Percentiles rank a stretch among this genome's conserved stretches.
These are phyloP conservation scores for Caenorhabditis doughertyi DNA, from an alignment of 2,888 invertebrate genomes.

Conservation along the genomic window DNA sequence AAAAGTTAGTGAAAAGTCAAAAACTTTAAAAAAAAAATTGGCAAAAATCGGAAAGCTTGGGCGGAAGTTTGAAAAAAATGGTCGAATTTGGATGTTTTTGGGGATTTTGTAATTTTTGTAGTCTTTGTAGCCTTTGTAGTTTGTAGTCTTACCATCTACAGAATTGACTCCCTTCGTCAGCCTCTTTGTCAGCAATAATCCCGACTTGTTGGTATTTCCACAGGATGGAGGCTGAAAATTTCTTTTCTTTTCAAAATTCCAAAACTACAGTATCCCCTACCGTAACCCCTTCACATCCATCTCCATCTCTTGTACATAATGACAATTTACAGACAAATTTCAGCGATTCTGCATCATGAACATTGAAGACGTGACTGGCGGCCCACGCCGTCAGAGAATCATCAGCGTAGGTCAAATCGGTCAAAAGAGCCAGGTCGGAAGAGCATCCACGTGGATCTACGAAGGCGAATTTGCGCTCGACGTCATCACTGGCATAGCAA, in stretches of 20 bases:
- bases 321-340: constrained; percentile 72
- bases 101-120: no score
- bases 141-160: constrained; percentile 39
- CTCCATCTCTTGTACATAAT: constrained; percentile 79
- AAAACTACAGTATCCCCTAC: constrained; percentile 64
- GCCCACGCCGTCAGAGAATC: constrained; percentile 78
- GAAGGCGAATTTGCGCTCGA: constrained; percentile 73
- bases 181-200: constrained; percentile 63
- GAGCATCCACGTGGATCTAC: constrained; percentile 77
- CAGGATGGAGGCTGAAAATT: constrained; percentile 70
- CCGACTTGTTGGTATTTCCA: constrained; percentile 62
- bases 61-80: neutral
- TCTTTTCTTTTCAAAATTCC: neutral
- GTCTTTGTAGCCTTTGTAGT: no score
- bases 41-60: no score
- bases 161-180: constrained; percentile 50
- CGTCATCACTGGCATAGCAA: constrained; percentile 78
- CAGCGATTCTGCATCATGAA: constrained; percentile 73
- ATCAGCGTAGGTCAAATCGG: constrained; percentile 77
- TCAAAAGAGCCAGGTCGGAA: constrained; percentile 74
- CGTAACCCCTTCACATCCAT: constrained; percentile 80
- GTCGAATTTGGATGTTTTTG: neutral
- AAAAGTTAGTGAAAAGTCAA: neutral
- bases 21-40: no score
- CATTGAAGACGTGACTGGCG: constrained; percentile 76